These are phyloP conservation scores for Silurus aristotelis DNA, from an alignment of 2,797 vertebrate species.

Conservation along the genomic window DNA sequence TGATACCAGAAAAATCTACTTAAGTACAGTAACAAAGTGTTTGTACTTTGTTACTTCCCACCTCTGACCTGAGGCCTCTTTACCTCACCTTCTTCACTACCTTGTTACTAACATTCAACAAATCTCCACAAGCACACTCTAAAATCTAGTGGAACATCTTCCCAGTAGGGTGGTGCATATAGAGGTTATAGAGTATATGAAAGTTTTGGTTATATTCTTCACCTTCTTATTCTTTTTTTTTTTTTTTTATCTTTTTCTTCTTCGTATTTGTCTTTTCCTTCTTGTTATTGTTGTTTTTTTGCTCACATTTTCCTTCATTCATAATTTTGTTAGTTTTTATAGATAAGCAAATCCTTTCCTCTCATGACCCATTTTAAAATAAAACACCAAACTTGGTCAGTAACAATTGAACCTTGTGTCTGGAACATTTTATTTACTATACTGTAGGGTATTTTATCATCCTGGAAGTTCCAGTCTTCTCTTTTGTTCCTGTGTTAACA, in stretches of 20 bases:
- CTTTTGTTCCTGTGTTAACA: not conserved
- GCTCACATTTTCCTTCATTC: not conserved
- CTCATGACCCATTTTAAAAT: not conserved
- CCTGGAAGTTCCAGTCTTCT: not conserved
- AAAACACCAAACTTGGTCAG: conserved; percentile 12
- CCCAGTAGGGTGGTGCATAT: too few relatives aligned
- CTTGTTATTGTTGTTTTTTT: not conserved
- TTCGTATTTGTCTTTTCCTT: too few relatives aligned
- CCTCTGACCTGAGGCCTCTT: too few relatives aligned
- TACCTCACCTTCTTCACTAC: too few relatives aligned
- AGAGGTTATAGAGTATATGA: too few relatives aligned
- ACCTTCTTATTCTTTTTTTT: too few relatives aligned
- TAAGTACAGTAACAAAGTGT: too few relatives aligned
- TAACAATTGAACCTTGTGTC: not conserved
- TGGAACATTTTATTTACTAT: not conserved
- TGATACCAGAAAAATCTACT: too few relatives aligned
- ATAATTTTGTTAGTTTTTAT: not conserved
- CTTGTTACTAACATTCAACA: too few relatives aligned
- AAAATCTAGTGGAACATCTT: too few relatives aligned
- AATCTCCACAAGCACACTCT: too few relatives aligned
- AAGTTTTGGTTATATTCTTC: not conserved
- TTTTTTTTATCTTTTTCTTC: not conserved
- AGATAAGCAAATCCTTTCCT: not conserved
- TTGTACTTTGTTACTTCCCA: too few relatives aligned
- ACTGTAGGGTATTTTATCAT: conserved; percentile 6